Conservation (phyloP, 2,888 invertebrate species). For the Conistra vaccinii region DNA sequence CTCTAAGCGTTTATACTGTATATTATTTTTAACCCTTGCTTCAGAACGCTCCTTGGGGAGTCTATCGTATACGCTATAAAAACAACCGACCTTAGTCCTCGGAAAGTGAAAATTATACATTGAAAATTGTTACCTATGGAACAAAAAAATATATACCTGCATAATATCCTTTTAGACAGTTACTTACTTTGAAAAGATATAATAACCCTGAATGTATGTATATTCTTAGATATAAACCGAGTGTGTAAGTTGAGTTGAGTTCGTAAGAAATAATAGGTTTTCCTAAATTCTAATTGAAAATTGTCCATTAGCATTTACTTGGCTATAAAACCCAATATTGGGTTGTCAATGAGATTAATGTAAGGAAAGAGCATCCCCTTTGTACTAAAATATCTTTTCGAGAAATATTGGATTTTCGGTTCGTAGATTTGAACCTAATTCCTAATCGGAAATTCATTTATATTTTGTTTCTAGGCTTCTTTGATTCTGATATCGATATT, state of each 20-base stretch:
- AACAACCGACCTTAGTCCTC: not conserved
- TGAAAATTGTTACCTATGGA: not conserved
- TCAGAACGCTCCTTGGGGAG: slow-evolving; percentile 16
- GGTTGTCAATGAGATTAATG: slow-evolving; percentile 33
- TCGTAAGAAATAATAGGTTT: slow-evolving; percentile 64
- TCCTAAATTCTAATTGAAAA: slow-evolving; percentile 62
- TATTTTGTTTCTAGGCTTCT: slow-evolving; percentile 1
- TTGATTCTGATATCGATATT: slow-evolving; percentile 3
- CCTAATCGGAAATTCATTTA: not conserved
- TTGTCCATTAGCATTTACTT: slow-evolving; percentile 59
- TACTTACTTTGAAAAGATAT: not conserved
- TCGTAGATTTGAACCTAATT: not conserved
- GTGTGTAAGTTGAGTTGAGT: slow-evolving; percentile 38
- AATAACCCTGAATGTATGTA: slow-evolving; percentile 38
- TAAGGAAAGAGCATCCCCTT: slow-evolving; percentile 3
- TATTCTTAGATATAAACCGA: slow-evolving; percentile 60
- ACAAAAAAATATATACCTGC: not conserved
- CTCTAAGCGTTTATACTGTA: slow-evolving; percentile 51
- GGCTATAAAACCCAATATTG: slow-evolving; percentile 38
- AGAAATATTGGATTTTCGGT: not conserved
- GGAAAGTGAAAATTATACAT: not conserved
- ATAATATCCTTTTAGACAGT: not conserved
- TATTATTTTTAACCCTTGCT: slow-evolving; percentile 30
- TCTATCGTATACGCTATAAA: slow-evolving; percentile 20
- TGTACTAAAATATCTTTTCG: not conserved